Base-by-base conservation (phyloP, 2,113 vertebrate species). In the Genyomyrus donnyi region DNA sequence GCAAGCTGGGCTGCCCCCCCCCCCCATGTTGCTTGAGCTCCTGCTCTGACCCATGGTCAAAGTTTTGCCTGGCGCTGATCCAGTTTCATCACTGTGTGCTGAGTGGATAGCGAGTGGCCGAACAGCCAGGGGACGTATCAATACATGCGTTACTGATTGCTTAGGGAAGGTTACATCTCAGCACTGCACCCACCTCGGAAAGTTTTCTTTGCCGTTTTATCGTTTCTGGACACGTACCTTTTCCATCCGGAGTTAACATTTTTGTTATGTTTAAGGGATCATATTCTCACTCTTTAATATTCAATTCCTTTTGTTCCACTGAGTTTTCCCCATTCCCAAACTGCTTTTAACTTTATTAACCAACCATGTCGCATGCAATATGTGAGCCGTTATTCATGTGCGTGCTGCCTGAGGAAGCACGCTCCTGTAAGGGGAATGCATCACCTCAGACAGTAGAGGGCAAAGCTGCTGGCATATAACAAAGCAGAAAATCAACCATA, bases 381-480 rank as follows among this genome's bases (percentile, higher is more conserved):
- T 87, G 92, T 92, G 93, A 94, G 92, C 91, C 91, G 93, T 92
- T 92, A 92, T 92, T 70, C 90, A 11, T 46, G 88, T 27, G 87
- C 88, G 89, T 74, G 80, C 92, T 89, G 84, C 93, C 91, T 91
- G 91, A 91, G 91, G 92, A 92, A 91, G 91, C 21, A 91, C 90
- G 87, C 92, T 90, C 91, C 89, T 93, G 87, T 89, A 90, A 88
- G 27, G 89, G 49, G 91, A 91, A 91, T 92, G 53, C 77, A 91
- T 95, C 92, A 92, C 90, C 91, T 88, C 90, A 91, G 93, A 94
- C 93, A 92, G 91, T 84, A 70, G 93, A 94, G 93, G 93, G 77
- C 90, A 93, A 92, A 77, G 88, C 88, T 90, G 87, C 87, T 89
- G 49, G 88, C 89, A 88, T 27, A 85, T 58, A 31, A 87, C 80